Conservation (phyloP, 2,888 invertebrate species). For the Helicoverpa assulta region DNA sequence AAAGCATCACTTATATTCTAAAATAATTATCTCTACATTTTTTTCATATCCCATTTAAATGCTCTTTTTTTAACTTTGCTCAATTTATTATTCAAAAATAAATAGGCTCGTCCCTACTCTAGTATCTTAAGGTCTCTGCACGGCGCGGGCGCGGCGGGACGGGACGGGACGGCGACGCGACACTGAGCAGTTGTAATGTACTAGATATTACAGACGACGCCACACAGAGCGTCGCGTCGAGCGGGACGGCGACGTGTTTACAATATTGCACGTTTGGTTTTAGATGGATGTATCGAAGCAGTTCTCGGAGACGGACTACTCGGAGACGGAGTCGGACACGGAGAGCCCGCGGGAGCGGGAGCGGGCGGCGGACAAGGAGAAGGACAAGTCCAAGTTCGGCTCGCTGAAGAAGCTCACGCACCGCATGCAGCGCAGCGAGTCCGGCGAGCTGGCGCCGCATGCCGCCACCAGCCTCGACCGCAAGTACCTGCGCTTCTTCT, state of each 20-base stretch:
- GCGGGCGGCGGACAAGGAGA: constrained; percentile 71
- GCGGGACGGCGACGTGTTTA: too few relatives aligned
- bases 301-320: constrained; percentile 91
- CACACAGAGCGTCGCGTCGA: too few relatives aligned
- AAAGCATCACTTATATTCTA: too few relatives aligned
- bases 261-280: not conserved
- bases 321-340: constrained; percentile 86
- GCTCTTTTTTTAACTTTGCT: not conserved
- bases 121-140: too few relatives aligned
- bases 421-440: constrained; percentile 83
- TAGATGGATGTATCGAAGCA: constrained; percentile 81
- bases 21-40: too few relatives aligned
- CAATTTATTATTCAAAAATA: not conserved
- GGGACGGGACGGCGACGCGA: too few relatives aligned
- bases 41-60: too few relatives aligned
- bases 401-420: constrained; percentile 73
- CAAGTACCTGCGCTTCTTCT: constrained; percentile 91
- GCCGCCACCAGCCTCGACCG: constrained; percentile 92
- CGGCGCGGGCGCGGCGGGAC: too few relatives aligned
- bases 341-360: constrained; percentile 68
- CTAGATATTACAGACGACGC: too few relatives aligned
- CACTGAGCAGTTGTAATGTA: too few relatives aligned
- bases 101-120: too few relatives aligned
- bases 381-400: constrained; percentile 74
- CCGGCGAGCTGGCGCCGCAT: constrained; percentile 84